Conservation (phyloP, 2,888 invertebrate genomes). For the Cephus runcator region DNA sequence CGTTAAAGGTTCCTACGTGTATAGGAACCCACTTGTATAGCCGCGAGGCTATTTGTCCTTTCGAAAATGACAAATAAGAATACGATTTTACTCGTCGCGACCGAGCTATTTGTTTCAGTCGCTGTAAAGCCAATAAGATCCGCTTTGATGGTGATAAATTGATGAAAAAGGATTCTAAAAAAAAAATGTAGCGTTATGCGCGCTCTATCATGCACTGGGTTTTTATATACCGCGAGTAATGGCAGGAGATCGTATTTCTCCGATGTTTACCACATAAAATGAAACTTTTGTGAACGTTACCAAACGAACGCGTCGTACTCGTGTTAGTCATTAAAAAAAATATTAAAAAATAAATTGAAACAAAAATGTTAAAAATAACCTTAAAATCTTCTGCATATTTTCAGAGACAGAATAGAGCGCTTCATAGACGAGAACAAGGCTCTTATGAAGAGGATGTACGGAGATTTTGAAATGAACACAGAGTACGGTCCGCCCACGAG, state of each 20-base stretch:
- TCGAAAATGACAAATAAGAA: not conserved
- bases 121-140: not conserved
- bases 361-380: too few species aligned
- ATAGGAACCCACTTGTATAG: not conserved
- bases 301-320: not conserved
- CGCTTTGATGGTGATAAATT: not conserved
- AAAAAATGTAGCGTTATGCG: not conserved
- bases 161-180: not conserved
- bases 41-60: not conserved
- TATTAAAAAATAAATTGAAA: not conserved
- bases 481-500: conserved; percentile 69
- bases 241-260: not conserved
- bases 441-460: conserved; percentile 92
- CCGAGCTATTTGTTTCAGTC: not conserved
- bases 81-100: not conserved
- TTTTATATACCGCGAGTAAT: not conserved
- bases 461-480: conserved; percentile 80
- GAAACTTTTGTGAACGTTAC: not conserved
- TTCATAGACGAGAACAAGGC: conserved; percentile 97
- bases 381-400: conserved; percentile 42
- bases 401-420: conserved; percentile 87
- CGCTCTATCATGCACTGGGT: not conserved
- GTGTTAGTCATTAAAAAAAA: not conserved
- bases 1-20: not conserved
- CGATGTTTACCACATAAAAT: not conserved